A percentile compares a stretch with the other conserved stretches of the same genome.
Evolutionary conservation across 1,140 invertebrate species (phyloP).

Genomic region (Rhyzopertha dominica): DNA sequence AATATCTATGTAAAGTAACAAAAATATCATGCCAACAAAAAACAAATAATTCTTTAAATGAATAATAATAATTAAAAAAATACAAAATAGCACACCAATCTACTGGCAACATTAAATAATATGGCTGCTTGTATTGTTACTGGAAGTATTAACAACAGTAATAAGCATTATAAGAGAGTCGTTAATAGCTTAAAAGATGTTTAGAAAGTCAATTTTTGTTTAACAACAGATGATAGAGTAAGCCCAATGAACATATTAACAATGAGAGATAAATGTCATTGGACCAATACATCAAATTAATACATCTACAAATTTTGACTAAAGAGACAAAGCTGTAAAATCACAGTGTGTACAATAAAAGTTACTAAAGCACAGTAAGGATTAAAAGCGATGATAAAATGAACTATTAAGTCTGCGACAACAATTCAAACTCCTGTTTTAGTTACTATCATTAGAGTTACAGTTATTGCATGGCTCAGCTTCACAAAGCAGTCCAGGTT

Average conservation of each 20-base stretch:
- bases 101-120: background rate
- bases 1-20: conserved; percentile 7
- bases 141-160: no score
- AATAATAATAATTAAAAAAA: conserved; percentile 8
- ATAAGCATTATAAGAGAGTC: no score
- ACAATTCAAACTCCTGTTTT: conserved; percentile 2
- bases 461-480: conserved; percentile 3
- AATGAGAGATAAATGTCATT: no score
- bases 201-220: no score
- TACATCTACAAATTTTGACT: background rate
- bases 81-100: conserved; percentile 9
- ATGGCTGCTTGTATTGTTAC: background rate
- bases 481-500: conserved; percentile 25
- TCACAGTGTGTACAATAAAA: conserved; percentile 10
- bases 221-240: no score
- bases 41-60: conserved; percentile 10
- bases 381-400: conserved; percentile 4
- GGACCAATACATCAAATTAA: no score
- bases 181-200: no score
- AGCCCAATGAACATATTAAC: no score
- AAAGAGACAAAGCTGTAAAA: conserved; percentile 5
- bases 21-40: conserved; percentile 3
- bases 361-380: conserved; percentile 1
- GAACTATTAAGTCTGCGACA: background rate
- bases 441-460: conserved; percentile 10